Conservation (phyloP, 2,797 vertebrate species). For the Enteromius fasciolatus region DNA sequence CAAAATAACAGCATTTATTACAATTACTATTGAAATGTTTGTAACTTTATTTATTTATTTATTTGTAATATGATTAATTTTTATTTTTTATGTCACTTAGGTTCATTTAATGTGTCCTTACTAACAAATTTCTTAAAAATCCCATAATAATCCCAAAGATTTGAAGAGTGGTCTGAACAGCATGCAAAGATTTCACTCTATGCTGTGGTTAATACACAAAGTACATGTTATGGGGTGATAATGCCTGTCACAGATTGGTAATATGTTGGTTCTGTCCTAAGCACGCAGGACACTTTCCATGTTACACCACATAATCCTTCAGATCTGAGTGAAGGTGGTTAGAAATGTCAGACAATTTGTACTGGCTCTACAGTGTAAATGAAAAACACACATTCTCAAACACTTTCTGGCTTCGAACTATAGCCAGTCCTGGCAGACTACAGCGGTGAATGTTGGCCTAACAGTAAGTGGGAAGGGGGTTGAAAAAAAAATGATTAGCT, state of each 20-base stretch:
- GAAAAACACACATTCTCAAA: slow-evolving; percentile 31
- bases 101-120: not conserved
- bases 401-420: slow-evolving; percentile 8
- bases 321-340: slow-evolving; percentile 40
- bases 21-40: not conserved
- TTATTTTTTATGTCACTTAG: not conserved
- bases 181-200: not conserved
- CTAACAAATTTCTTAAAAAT: not conserved
- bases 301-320: slow-evolving; percentile 45
- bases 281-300: slow-evolving; percentile 36
- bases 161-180: not conserved
- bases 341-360: slow-evolving; percentile 14
- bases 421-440: slow-evolving; percentile 29
- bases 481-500: slow-evolving; percentile 70
- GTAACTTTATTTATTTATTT: not conserved
- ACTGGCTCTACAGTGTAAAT: slow-evolving; percentile 39
- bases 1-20: not conserved
- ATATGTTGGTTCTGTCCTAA: slow-evolving; percentile 14
- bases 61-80: not conserved
- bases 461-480: slow-evolving; percentile 73
- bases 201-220: slow-evolving; percentile 21
- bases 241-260: not conserved
- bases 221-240: not conserved
- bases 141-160: not conserved
- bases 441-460: slow-evolving; percentile 58